These are phyloP conservation scores for Corella eumyota DNA, from an alignment of 23 tunicate genomes.

Conservation along the genomic window DNA sequence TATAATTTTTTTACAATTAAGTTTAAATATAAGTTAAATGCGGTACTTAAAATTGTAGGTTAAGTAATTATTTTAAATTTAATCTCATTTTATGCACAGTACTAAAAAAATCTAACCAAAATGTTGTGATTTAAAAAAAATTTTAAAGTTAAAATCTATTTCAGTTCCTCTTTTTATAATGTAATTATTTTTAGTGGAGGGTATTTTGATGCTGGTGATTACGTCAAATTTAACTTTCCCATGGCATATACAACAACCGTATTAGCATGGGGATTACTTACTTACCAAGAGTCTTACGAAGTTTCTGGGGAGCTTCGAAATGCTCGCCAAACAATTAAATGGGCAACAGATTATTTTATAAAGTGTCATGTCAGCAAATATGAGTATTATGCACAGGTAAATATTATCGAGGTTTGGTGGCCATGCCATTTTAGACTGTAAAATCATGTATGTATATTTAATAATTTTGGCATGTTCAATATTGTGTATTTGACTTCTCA, in stretches of 20 bases:
- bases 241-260: constrained; percentile 98
- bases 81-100: no score
- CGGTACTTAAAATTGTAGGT: no score
- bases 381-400: constrained; percentile 88
- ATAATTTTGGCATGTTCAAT: no score
- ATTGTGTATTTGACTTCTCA: not conserved
- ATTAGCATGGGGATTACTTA: constrained; percentile 66
- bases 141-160: no score
- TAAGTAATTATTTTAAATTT: no score
- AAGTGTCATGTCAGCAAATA: constrained; percentile 74
- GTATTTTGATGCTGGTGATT: constrained; percentile 86
- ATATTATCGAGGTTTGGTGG: not conserved
- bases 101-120: no score
- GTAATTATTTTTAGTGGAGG: constrained; percentile 57
- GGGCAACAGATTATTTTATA: constrained; percentile 97
- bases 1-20: no score
- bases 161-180: no score
- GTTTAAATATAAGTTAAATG: no score
- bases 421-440: not conserved
- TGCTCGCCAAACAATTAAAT: constrained; percentile 40
- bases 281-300: constrained; percentile 55
- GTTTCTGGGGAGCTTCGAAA: constrained; percentile 48
- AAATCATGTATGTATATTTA: not conserved
- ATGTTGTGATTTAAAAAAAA: no score
- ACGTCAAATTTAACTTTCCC: constrained; percentile 91